These are phyloP conservation scores for Syrmaticus mikado DNA, from an alignment of 2,113 vertebrate species.

Conservation along the genomic window DNA sequence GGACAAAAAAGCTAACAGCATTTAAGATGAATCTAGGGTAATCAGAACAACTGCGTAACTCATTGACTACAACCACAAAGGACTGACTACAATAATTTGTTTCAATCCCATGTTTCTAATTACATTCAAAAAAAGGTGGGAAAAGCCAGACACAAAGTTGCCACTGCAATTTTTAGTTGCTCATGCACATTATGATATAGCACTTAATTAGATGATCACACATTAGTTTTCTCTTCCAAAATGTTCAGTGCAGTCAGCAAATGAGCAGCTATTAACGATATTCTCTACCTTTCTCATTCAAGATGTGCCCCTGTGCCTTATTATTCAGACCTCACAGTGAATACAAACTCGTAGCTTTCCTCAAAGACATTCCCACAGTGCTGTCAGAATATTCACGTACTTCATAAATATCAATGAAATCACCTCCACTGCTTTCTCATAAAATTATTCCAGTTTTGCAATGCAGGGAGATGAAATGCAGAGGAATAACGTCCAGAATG, in stretches of 20 bases:
- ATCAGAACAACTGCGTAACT: not conserved
- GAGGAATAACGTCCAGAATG: not conserved
- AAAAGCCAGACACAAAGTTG: not conserved
- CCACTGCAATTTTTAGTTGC: not conserved
- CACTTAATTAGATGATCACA: not conserved
- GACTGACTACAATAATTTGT: not conserved
- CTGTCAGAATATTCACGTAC: not conserved
- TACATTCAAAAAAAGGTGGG: not conserved
- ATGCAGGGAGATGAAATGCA: not conserved
- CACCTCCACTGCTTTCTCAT: not conserved
- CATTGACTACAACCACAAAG: not conserved
- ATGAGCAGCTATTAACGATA: not conserved
- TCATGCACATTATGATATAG: not conserved
- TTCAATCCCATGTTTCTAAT: not conserved
- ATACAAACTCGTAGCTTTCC: not conserved
- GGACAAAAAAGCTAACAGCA: not conserved
- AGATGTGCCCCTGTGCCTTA: not conserved
- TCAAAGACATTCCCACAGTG: constrained; percentile 8
- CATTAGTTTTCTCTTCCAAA: not conserved
- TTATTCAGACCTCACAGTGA: not conserved
- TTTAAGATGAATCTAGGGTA: not conserved
- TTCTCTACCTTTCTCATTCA: not conserved
- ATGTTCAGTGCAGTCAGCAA: not conserved
- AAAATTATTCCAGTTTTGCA: not conserved
- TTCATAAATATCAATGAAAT: constrained; percentile 9